phyloP scores from a whole-genome alignment of 2,888 invertebrate species.

The Lymantria monacha region DNA sequence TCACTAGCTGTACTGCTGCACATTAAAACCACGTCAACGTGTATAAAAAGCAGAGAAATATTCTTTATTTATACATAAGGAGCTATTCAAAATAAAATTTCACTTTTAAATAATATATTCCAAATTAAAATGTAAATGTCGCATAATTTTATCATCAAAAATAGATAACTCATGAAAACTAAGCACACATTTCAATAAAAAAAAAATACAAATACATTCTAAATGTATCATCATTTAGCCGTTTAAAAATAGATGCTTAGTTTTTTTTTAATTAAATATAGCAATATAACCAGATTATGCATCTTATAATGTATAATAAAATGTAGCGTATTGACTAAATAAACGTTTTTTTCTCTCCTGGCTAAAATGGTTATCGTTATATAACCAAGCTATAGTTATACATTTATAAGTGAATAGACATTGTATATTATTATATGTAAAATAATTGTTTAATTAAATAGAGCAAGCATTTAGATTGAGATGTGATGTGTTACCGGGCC shows the following conservation, averaged over 20 bases:
- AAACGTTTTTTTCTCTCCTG: too few species aligned
- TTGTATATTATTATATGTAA: constrained; percentile 7
- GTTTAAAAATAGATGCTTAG: constrained; percentile 17
- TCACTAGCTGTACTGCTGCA: too few species aligned
- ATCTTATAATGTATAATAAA: too few species aligned
- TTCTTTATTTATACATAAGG: too few species aligned
- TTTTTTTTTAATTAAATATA: constrained; percentile 1
- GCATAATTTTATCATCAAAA: background rate
- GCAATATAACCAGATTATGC: too few species aligned
- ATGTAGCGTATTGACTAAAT: too few species aligned
- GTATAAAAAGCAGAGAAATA: too few species aligned
- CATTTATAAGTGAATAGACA: background rate
- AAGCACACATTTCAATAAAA: constrained; percentile 6
- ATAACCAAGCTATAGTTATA: constrained; percentile 1
- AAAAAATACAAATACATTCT: background rate
- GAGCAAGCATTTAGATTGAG: constrained; percentile 40
- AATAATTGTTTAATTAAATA: constrained; percentile 38
- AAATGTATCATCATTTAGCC: background rate
- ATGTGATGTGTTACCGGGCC: constrained; percentile 51
- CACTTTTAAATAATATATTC: too few species aligned
- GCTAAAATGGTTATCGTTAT: too few species aligned
- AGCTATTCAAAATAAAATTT: too few species aligned
- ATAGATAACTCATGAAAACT: background rate
- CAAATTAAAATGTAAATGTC: constrained; percentile 2
- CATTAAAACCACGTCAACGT: too few species aligned